Evolutionary conservation across 2,888 invertebrate genomes (phyloP), one percentile per base, ranked within the genome.

Genomic region (Onchidella celtica): DNA sequence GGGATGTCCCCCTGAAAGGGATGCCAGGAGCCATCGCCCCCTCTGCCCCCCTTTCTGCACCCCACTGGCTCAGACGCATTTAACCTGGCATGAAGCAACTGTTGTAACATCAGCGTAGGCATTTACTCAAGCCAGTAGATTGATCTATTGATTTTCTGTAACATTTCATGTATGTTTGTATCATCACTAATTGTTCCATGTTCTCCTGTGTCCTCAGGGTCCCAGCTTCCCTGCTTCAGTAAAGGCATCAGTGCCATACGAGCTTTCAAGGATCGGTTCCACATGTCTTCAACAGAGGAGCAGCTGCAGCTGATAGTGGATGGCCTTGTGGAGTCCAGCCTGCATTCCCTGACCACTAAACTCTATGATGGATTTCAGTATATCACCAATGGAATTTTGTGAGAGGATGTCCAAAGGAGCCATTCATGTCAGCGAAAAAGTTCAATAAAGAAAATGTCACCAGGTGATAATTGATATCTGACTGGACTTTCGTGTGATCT

Each of bases 351-450:
- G 87, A 99, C 99, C 86, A 99, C 99, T 14, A 96, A 98, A 90
- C 96, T 99, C 84, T 99, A 99, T 94, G 99, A 99, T 95, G 97
- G 98, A 93, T 99, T 98, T 94, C 99, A 99, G 95, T 99, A 99
- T 95, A 96, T 98, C 92, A 98, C 99, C 91, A 99, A 99, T 94
- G 99, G 99, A 86, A 99, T 99, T 69, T 87, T 93, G 47, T 93
- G 78, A 83, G 47, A 17, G n/a, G n/a, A n/a, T n/a, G n/a, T n/a
- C n/a, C n/a, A 21, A 66, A 17, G 21, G 32, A 21, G 2, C 9
- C 34, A n/a, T 38, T 68, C 38, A 36, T 38, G 4, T 68, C 40
- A 65, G 65, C 11, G 17, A n/a, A n/a, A n/a, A n/a, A n/a, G n/a
- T n/a, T n/a, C n/a, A n/a, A n/a, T n/a, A n/a, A n/a, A n/a, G n/a